Evolutionary conservation across 2,113 vertebrate species (phyloP).

Genomic region (Mesembrinibis cayennensis): DNA sequence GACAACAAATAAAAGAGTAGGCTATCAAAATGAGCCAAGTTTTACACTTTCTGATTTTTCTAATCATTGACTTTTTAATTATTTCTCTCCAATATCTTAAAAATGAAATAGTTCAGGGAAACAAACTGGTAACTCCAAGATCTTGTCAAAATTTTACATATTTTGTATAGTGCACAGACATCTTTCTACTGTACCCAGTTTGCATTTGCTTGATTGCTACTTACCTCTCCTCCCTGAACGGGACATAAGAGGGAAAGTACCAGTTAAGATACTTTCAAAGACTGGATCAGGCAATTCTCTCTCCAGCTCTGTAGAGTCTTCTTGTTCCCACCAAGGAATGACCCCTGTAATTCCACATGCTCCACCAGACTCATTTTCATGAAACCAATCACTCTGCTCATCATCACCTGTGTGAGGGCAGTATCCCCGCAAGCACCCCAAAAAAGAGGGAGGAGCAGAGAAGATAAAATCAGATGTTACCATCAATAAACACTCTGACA

Average conservation of each 20-base stretch:
- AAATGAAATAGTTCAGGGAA: neutral
- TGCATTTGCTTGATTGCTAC: conserved; percentile 23
- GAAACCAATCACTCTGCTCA: conserved; percentile 98
- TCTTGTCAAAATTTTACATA: neutral
- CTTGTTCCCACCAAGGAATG: conserved; percentile 95
- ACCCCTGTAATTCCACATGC: conserved; percentile 91
- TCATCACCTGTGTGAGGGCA: conserved; percentile 83
- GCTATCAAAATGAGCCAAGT: neutral
- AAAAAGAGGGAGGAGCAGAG: neutral
- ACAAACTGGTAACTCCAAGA: neutral
- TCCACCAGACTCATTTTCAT: conserved; percentile 90
- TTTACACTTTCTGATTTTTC: neutral
- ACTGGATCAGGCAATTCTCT: conserved; percentile 88
- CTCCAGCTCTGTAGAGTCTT: conserved; percentile 81
- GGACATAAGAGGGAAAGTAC: conserved; percentile 93
- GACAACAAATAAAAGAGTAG: neutral
- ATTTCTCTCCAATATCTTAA: neutral
- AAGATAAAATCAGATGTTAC: conserved; percentile 27
- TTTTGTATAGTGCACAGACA: neutral
- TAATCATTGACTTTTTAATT: neutral
- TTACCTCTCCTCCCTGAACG: conserved; percentile 86
- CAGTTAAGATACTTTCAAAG: conserved; percentile 93
- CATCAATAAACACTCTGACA: neutral
- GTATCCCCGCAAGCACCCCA: neutral
- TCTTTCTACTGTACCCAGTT: neutral